Evolutionary conservation across 2,888 invertebrate species (phyloP).

Genomic region (Oscheius sp.): DNA sequence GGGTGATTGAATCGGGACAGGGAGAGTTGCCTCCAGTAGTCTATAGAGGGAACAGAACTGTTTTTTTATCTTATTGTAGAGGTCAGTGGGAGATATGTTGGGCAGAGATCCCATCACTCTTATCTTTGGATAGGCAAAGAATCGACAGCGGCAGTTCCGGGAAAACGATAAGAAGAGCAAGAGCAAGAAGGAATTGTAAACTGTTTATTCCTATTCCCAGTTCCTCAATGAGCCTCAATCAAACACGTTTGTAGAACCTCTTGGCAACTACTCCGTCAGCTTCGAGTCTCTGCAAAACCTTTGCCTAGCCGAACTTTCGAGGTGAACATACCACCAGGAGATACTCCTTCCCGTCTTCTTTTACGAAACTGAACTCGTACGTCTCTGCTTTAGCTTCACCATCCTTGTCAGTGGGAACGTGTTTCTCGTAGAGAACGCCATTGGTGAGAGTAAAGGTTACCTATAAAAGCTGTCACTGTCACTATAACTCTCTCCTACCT

Average conservation of each 20-base stretch:
- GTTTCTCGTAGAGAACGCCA: slow-evolving; percentile 56
- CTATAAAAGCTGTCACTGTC: slow-evolving; percentile 28
- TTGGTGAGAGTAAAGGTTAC: slow-evolving; percentile 57
- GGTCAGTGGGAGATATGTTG: no score
- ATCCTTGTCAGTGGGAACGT: slow-evolving; percentile 50
- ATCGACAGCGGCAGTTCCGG: no score
- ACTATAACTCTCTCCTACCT: slow-evolving; percentile 42
- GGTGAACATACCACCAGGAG: slow-evolving; percentile 59
- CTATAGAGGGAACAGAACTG: no score
- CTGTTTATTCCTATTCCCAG: no score
- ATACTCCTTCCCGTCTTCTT: slow-evolving; percentile 33
- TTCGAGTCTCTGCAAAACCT: slow-evolving; percentile 61
- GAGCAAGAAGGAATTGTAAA: not conserved
- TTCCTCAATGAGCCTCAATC: not conserved
- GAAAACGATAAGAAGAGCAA: no score
- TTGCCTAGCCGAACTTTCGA: not conserved
- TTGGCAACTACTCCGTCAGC: slow-evolving; percentile 60
- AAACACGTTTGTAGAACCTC: slow-evolving; percentile 63
- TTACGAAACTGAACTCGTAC: slow-evolving; percentile 63
- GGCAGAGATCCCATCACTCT: no score
- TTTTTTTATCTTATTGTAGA: no score
- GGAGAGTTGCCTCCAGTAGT: no score
- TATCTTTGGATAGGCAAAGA: no score
- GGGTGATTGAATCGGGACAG: no score
- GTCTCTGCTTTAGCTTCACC: slow-evolving; percentile 65